phyloP scores from a whole-genome alignment of 2,888 invertebrate species.

The Plagodis pulveraria region DNA sequence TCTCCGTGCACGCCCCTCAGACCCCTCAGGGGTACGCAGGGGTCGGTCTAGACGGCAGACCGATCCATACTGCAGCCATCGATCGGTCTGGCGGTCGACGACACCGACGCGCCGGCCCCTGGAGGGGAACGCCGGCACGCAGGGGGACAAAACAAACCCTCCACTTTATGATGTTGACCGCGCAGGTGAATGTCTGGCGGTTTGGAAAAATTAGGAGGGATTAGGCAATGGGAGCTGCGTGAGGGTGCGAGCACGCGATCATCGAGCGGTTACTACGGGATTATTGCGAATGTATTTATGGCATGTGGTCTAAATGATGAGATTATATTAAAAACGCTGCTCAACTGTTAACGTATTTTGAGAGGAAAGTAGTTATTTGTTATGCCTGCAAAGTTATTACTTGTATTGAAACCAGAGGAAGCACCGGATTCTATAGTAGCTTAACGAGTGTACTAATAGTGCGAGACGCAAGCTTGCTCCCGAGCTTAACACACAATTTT shows the following conservation, averaged over 20 bases:
- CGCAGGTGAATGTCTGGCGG: constrained; percentile 57
- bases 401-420: too few relatives aligned
- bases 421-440: too few relatives aligned
- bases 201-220: constrained; percentile 44
- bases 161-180: constrained; percentile 60
- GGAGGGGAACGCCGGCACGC: constrained; percentile 23
- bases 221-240: constrained; percentile 5
- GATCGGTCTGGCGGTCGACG: constrained; percentile 56
- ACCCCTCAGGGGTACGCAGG: constrained; percentile 35
- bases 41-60: constrained; percentile 79
- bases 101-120: constrained; percentile 51
- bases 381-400: too few relatives aligned
- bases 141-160: constrained; percentile 68
- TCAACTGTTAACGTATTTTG: too few relatives aligned
- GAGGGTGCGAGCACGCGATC: background rate
- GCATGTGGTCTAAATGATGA: background rate
- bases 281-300: background rate
- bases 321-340: too few relatives aligned
- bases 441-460: too few relatives aligned
- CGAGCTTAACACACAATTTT: too few relatives aligned
- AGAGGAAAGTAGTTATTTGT: too few relatives aligned
- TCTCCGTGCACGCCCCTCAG: constrained; percentile 40
- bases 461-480: too few relatives aligned
- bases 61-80: constrained; percentile 77
- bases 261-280: background rate